phyloP scores from a whole-genome alignment of 1,140 invertebrate genomes.

The Orussus abietinus region DNA sequence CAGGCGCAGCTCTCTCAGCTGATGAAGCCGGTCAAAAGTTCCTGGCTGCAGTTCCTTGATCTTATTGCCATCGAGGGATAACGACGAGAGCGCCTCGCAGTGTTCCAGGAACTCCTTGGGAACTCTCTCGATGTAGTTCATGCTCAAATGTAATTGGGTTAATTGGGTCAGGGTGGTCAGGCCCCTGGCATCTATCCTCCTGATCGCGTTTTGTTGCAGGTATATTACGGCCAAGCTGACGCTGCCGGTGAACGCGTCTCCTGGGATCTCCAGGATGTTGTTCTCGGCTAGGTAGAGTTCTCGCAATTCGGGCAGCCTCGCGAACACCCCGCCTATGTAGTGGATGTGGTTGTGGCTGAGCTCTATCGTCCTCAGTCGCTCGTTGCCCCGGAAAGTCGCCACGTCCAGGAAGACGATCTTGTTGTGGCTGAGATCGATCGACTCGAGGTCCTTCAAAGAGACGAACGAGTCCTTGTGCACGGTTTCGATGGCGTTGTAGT shows the following conservation, averaged over 20 bases:
- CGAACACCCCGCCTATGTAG: slow-evolving; percentile 76
- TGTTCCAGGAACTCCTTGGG: slow-evolving; percentile 70
- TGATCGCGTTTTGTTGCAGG: slow-evolving; percentile 82
- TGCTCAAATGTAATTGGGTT: slow-evolving; percentile 78
- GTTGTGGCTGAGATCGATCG: slow-evolving; percentile 83
- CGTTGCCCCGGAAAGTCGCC: slow-evolving; percentile 70
- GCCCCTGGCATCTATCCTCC: slow-evolving; percentile 68
- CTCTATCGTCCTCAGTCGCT: slow-evolving; percentile 74
- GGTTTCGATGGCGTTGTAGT: slow-evolving; percentile 76
- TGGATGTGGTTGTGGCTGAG: slow-evolving; percentile 87
- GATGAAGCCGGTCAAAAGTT: slow-evolving; percentile 70
- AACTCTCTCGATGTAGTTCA: slow-evolving; percentile 78
- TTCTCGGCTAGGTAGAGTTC: slow-evolving; percentile 87
- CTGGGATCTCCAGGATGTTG: slow-evolving; percentile 79
- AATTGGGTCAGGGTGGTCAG: slow-evolving; percentile 71
- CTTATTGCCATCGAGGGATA: slow-evolving; percentile 89
- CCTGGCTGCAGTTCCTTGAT: slow-evolving; percentile 75
- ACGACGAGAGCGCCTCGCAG: slow-evolving; percentile 70
- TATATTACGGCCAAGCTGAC: slow-evolving; percentile 75
- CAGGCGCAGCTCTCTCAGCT: slow-evolving; percentile 76
- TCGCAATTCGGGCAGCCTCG: slow-evolving; percentile 69
- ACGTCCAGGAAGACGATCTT: slow-evolving; percentile 72
- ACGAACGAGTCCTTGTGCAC: slow-evolving; percentile 75
- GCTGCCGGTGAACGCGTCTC: slow-evolving; percentile 77
- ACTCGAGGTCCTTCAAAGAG: slow-evolving; percentile 70